Evolutionary conservation across 2,113 vertebrate genomes (phyloP).

Genomic region (Nyctibius bracteatus): DNA sequence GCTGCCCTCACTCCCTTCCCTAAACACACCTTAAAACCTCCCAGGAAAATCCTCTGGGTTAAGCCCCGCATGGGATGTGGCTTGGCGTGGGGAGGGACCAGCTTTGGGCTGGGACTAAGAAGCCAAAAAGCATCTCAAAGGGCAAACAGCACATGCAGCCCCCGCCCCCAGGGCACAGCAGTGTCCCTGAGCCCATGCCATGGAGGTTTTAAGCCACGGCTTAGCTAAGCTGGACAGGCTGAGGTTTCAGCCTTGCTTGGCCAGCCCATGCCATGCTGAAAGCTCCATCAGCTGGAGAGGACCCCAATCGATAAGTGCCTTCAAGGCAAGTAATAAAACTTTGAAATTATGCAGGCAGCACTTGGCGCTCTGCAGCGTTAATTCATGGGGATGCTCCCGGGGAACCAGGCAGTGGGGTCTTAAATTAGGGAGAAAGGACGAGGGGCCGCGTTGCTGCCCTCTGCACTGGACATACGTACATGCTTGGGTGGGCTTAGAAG

Average conservation of each 20-base stretch:
- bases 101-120: neutral
- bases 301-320: constrained; percentile 35
- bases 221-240: neutral
- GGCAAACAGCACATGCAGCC: neutral
- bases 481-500: neutral
- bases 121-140: neutral
- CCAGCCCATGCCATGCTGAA: neutral
- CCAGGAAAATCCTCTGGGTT: neutral
- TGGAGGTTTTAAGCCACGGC: neutral
- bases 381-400: neutral
- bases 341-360: neutral
- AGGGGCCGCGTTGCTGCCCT: neutral
- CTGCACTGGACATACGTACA: accelerated
- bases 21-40: neutral
- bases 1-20: neutral
- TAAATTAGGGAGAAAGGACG: neutral
- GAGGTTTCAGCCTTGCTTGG: neutral
- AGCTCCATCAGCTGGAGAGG: constrained; percentile 6
- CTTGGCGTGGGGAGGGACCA: neutral
- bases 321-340: constrained; percentile 31
- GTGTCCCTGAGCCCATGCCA: neutral
- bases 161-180: accelerated
- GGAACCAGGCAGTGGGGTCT: neutral
- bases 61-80: accelerated
- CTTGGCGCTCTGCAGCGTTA: neutral